Percentiles rank a stretch among this genome's conserved stretches.
Conservation (phyloP, 2,888 invertebrate species). For the Chrysolina americana region DNA sequence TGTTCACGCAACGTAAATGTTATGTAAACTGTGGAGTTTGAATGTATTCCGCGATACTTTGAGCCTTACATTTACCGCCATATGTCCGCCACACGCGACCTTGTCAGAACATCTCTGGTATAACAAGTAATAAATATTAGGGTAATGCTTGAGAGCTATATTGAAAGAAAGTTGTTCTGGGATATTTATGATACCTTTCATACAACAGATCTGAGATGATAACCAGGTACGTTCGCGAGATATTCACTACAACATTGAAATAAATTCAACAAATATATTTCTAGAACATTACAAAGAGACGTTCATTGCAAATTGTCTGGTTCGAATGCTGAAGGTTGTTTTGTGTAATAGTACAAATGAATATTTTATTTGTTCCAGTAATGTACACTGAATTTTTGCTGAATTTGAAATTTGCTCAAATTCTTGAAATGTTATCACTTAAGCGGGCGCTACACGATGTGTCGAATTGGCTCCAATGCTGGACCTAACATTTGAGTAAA, state of each 20-base stretch:
- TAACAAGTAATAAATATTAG: neutral
- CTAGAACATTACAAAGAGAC: neutral
- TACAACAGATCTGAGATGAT: conserved; percentile 3
- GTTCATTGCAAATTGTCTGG: neutral
- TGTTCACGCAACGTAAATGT: neutral
- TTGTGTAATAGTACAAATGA: conserved; percentile 12
- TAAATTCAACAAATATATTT: conserved; percentile 13
- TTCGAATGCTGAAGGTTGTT: conserved; percentile 4
- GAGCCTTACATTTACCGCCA: conserved; percentile 21
- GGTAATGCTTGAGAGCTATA: neutral
- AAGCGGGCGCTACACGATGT: no score
- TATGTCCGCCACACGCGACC: conserved; percentile 18
- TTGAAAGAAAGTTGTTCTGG: neutral
- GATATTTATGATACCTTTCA: neutral
- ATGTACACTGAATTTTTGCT: neutral
- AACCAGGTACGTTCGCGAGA: neutral
- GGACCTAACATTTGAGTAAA: no score
- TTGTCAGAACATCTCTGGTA: conserved; percentile 20
- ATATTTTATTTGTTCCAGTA: neutral
- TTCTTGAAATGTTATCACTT: no score
- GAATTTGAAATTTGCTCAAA: no score
- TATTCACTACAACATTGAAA: conserved; percentile 2
- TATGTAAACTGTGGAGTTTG: conserved; percentile 2
- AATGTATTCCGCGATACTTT: conserved; percentile 10
- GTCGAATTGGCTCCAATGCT: no score